Evolutionary conservation across 2,113 vertebrate species (phyloP).

Genomic region (Cyprinus carpio): DNA sequence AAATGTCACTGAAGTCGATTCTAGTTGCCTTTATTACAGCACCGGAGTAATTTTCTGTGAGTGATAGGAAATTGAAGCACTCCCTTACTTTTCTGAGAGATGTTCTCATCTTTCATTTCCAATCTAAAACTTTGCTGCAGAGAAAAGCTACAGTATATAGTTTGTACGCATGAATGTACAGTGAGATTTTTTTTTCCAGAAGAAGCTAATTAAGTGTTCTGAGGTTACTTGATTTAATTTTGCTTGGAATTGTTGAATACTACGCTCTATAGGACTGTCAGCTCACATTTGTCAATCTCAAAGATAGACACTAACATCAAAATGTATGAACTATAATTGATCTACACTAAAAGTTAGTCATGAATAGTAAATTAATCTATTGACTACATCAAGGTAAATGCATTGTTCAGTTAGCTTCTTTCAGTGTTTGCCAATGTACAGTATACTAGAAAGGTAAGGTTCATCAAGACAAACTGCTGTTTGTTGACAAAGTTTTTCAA

Average conservation of each 20-base stretch:
- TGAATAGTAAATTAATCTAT: neutral
- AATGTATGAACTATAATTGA: neutral
- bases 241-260: neutral
- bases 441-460: neutral
- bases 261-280: neutral
- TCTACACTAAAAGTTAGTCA: neutral
- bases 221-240: neutral
- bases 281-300: neutral
- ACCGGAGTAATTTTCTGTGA: constrained; percentile 56
- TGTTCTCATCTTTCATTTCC: constrained; percentile 47
- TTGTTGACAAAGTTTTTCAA: neutral
- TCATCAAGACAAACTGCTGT: neutral
- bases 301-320: neutral
- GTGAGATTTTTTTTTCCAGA: neutral
- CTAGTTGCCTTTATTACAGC: constrained; percentile 53
- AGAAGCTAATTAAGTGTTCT: neutral
- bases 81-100: constrained; percentile 47
- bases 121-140: constrained; percentile 49
- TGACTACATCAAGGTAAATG: neutral
- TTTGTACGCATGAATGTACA: neutral
- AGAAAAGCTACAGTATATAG: constrained; percentile 17
- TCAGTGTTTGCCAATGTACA: neutral
- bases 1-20: constrained; percentile 39
- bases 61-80: constrained; percentile 59
- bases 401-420: neutral